Evolutionary conservation across 2,113 vertebrate species (phyloP).

Genomic region (Hyla sarda): DNA sequence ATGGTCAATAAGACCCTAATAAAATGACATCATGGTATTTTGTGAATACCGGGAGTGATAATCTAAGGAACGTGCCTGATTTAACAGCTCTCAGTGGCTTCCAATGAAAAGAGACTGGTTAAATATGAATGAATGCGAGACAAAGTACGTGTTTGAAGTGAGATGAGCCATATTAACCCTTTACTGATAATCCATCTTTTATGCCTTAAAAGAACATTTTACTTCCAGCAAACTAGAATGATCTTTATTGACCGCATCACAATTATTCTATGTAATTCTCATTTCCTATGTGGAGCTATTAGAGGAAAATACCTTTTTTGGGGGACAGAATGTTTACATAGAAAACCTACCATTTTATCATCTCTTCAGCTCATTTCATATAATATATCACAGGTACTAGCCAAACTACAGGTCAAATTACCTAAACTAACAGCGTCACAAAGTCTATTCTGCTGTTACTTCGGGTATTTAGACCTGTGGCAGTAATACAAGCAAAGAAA

Average conservation of each 20-base stretch:
- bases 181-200: background rate
- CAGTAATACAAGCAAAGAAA: too few species aligned
- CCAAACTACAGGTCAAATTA: too few species aligned
- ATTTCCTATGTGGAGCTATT: too few species aligned
- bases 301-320: background rate
- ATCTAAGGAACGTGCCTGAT: background rate
- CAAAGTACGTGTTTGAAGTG: background rate
- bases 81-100: background rate
- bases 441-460: too few species aligned
- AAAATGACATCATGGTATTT: background rate
- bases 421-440: too few species aligned
- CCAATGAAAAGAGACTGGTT: background rate
- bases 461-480: too few species aligned
- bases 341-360: too few species aligned
- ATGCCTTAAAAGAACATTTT: background rate
- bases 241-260: background rate
- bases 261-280: too few species aligned
- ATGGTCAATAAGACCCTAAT: background rate
- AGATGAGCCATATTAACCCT: background rate
- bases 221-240: background rate
- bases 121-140: constrained; percentile 6
- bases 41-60: background rate
- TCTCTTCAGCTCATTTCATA: too few species aligned
- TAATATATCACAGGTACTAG: too few species aligned
- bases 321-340: too few species aligned